phyloP scores from a whole-genome alignment of 1,140 invertebrate species.

The Ephestia elutella region DNA sequence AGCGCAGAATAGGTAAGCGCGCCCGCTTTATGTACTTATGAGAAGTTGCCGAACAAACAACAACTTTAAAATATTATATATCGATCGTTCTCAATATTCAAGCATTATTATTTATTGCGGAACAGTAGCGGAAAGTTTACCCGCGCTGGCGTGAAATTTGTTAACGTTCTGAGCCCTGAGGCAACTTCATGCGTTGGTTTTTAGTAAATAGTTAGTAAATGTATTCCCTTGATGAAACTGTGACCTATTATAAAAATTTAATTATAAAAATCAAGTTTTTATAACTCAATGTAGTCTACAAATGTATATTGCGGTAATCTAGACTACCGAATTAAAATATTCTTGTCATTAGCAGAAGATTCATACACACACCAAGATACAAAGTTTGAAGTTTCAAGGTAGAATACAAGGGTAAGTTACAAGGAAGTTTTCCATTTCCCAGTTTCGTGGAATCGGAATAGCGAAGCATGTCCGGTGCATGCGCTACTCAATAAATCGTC shows the following conservation, averaged over 20 bases:
- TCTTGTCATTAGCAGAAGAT: no score
- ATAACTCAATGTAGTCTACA: no score
- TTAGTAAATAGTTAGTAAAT: no score
- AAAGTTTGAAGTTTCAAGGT: neutral
- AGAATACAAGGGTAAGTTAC: conserved; percentile 13
- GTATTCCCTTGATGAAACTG: no score
- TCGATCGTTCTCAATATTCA: conserved; percentile 28
- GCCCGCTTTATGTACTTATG: neutral
- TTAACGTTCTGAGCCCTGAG: conserved; percentile 19
- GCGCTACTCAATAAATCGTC: conserved; percentile 33
- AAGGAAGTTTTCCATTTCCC: conserved; percentile 41
- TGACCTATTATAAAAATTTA: no score
- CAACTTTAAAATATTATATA: conserved; percentile 31
- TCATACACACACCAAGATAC: no score
- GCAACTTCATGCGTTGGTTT: neutral
- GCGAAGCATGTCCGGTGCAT: conserved; percentile 19
- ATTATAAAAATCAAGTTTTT: no score
- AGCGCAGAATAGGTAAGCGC: conserved; percentile 2
- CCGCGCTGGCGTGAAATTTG: conserved; percentile 32
- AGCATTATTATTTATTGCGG: conserved; percentile 38
- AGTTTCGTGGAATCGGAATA: conserved; percentile 19
- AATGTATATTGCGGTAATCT: no score
- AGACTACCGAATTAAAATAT: no score
- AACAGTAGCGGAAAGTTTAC: conserved; percentile 32
- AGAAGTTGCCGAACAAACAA: conserved; percentile 13